These are phyloP conservation scores for Etia nguti DNA, from an alignment of 2,113 vertebrate genomes.

Conservation along the genomic window DNA sequence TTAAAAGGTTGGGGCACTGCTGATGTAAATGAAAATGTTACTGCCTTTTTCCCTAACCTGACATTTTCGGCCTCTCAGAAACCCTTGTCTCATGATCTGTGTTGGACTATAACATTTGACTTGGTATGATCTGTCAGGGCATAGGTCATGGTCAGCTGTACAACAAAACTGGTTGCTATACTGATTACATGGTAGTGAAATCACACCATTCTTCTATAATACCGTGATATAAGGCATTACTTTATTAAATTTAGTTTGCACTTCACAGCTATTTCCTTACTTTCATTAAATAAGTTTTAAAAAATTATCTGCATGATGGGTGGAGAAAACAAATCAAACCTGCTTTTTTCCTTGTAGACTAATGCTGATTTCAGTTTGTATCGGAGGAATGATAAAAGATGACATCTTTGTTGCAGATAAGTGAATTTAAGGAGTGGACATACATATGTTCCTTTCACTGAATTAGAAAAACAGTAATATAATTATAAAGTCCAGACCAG, in stretches of 20 bases:
- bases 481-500: background rate
- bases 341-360: background rate
- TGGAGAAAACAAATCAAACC: background rate
- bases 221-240: background rate
- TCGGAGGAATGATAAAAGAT: background rate
- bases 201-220: background rate
- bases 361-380: background rate
- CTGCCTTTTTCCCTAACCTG: background rate
- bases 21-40: background rate
- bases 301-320: background rate
- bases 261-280: background rate
- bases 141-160: background rate
- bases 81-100: background rate
- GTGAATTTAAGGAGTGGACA: background rate
- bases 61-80: background rate
- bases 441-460: background rate
- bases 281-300: background rate
- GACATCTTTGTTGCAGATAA: background rate
- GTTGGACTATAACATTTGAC: background rate
- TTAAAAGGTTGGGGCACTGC: background rate
- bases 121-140: background rate
- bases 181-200: background rate
- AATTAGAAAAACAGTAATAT: background rate
- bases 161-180: background rate
- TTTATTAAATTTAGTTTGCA: background rate